Percentiles rank a stretch among this genome's conserved stretches.
phyloP scores from a whole-genome alignment of 2,797 vertebrate genomes.

The Pangasius djambal region DNA sequence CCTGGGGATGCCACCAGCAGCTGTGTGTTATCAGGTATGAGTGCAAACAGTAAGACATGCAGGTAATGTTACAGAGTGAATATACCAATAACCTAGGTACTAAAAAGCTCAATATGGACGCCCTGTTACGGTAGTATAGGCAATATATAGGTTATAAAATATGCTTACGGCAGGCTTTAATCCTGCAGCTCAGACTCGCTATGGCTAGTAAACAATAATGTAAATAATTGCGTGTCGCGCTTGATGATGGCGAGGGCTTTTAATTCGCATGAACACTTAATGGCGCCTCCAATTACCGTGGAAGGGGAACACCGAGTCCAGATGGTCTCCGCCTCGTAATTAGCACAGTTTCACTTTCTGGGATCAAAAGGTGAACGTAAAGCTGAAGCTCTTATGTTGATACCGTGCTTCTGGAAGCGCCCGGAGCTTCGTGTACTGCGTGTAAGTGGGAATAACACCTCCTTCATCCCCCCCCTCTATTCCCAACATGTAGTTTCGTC shows the following conservation, averaged over 20 bases:
- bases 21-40: background rate
- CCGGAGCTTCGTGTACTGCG: constrained; percentile 46
- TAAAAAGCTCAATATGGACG: background rate
- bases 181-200: background rate
- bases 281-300: constrained; percentile 54
- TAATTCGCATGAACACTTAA: constrained; percentile 59
- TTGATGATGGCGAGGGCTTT: constrained; percentile 50
- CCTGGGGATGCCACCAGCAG: background rate
- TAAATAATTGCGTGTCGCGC: constrained; percentile 41
- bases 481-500: background rate
- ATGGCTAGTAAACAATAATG: constrained; percentile 32
- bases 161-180: background rate
- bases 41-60: background rate
- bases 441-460: background rate
- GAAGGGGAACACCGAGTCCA: constrained; percentile 66
- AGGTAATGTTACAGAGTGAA: background rate
- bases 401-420: constrained; percentile 54
- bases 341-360: constrained; percentile 68
- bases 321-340: constrained; percentile 63
- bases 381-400: constrained; percentile 58
- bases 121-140: background rate
- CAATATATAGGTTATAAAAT: background rate
- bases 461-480: background rate
- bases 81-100: background rate
- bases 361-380: constrained; percentile 62